Percentiles rank a stretch among this genome's conserved stretches.
phyloP scores from a whole-genome alignment of 2,797 vertebrate genomes.

The Pitangus sulphuratus region DNA sequence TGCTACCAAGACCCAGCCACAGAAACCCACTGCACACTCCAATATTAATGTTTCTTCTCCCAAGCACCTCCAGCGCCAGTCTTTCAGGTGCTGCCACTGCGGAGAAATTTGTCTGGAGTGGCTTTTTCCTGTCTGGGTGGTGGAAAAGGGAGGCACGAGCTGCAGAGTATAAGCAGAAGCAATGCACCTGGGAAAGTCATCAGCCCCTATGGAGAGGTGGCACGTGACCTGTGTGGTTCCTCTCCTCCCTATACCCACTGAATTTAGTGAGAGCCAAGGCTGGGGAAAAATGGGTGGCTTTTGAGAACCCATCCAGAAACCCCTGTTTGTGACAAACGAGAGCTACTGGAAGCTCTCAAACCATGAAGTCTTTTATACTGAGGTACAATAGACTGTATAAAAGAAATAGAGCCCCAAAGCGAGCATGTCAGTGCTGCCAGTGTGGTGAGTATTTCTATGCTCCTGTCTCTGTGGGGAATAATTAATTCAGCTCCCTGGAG shows the following conservation, averaged over 20 bases:
- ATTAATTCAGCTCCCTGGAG: background rate
- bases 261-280: background rate
- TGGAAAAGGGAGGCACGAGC: background rate
- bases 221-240: accelerated
- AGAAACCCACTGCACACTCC: no score
- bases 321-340: background rate
- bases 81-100: background rate
- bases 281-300: background rate
- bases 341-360: background rate
- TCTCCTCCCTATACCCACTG: accelerated
- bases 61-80: accelerated
- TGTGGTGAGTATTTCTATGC: background rate
- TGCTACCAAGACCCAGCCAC: no score
- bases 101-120: background rate
- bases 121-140: accelerated
- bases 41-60: background rate
- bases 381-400: background rate
- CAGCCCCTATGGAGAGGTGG: accelerated
- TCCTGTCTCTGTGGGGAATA: background rate
- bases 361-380: background rate
- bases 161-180: background rate
- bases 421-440: background rate
- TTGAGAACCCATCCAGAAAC: background rate
- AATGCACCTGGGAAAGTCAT: background rate
- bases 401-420: background rate